Evolutionary conservation across 2,113 vertebrate species (phyloP), one percentile per base, ranked within the genome.

Genomic region (Chloropsis hardwickii): DNA sequence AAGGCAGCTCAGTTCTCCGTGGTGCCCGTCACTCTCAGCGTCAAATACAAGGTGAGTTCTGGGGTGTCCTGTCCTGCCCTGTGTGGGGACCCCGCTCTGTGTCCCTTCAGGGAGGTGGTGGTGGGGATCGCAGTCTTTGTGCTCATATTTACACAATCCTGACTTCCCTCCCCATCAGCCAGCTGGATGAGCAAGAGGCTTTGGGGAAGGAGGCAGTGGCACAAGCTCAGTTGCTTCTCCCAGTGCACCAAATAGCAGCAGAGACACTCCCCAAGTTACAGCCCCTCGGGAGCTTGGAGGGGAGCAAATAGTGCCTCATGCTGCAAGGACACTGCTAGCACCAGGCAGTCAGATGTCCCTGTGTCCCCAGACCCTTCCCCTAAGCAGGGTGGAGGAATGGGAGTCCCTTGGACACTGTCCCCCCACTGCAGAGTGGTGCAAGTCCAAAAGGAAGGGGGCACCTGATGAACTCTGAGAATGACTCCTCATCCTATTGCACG

Each of bases 1-100:
- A 99, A 97, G 98, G 90, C 98, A 29, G 93, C 95, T 86, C 98
- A 98, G 77, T 95, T 99, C 86, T 99, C 99, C 0, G 5, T 69
- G 0, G 98, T 98, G 54, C 97, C 98, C 1, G 19, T 98, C 53
- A 71, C 73, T 1, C 97, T 99, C 72, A 90, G 12, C 13, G 79
- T 99, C 58, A 88, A 97, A 70, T 99, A 99, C 40, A 96, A 96
- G 40, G 99, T 99, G 97, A 97, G 97, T 88, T 28, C 37, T 21
- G 20, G 77, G 24, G 20, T 39, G 6, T 6, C n/a, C 67, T 72
- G 14, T 6, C 78, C 42, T 45, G 40, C 28, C 29, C 54, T 20
- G 12, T 1, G 0, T 0, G 0, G 66, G 66, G 35, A 61, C 42
- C n/a, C 33, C 0, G 0, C 29, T 10, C 35, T 15, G 14, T 24